A percentile compares a stretch with the other conserved stretches of the same genome.
Conservation (phyloP, 2,888 invertebrate genomes). For the Apodemia duryi region DNA sequence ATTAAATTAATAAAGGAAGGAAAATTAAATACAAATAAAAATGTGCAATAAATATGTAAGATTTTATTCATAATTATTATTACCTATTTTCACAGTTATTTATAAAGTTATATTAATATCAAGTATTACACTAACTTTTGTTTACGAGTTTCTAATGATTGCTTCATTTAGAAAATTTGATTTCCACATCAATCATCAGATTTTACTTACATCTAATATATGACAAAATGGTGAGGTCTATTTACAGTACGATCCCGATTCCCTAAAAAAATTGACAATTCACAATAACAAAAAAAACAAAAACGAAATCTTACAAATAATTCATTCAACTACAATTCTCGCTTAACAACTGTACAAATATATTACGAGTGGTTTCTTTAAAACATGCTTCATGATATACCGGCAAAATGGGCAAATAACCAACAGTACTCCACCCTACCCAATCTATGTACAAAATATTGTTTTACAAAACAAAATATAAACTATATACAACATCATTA, state of each 20-base stretch:
- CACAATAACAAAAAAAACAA: conserved; percentile 80
- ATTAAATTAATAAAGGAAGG: too few species aligned
- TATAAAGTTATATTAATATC: conserved; percentile 81
- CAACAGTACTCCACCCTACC: conserved; percentile 52
- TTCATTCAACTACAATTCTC: conserved; percentile 74
- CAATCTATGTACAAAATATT: conserved; percentile 64
- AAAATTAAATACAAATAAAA: too few species aligned
- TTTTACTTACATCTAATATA: conserved; percentile 66
- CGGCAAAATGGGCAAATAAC: conserved; percentile 67
- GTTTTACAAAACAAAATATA: conserved; percentile 76
- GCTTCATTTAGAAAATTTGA: conserved; percentile 77
- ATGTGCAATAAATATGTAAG: conserved; percentile 80
- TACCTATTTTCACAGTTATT: conserved; percentile 80
- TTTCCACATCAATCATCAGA: conserved; percentile 76
- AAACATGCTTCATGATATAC: conserved; percentile 58
- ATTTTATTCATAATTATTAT: conserved; percentile 80
- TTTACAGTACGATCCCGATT: conserved; percentile 84
- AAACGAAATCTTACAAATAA: conserved; percentile 72
- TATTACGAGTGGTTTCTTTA: conserved; percentile 76
- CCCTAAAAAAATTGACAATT: conserved; percentile 85
- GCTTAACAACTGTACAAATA: conserved; percentile 75
- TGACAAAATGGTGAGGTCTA: conserved; percentile 75
- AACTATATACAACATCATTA: conserved; percentile 79
- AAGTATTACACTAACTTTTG: conserved; percentile 77
- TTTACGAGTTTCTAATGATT: conserved; percentile 77